phyloP scores from a whole-genome alignment of 2,888 invertebrate genomes.

The Cheilosia urbana region DNA sequence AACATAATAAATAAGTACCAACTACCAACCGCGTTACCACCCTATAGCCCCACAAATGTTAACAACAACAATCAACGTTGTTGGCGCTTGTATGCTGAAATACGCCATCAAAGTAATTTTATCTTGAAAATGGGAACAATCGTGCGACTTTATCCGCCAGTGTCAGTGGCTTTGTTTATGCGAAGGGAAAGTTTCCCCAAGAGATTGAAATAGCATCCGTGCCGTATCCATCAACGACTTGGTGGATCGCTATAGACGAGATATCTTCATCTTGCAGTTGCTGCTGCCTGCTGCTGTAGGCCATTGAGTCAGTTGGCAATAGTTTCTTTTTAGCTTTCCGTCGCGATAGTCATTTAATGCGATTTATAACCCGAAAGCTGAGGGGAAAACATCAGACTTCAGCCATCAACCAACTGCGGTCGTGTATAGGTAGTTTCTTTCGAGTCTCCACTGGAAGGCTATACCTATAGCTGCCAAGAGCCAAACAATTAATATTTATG shows the following conservation, averaged over 20 bases:
- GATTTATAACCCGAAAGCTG: conserved; percentile 25
- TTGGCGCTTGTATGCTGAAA: background rate
- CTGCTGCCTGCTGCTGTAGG: conserved; percentile 38
- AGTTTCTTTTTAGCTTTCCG: conserved; percentile 30
- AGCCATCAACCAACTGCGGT: background rate
- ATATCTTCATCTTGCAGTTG: conserved; percentile 24
- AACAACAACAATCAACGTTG: conserved; percentile 20
- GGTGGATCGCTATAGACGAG: conserved; percentile 3
- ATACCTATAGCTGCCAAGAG: background rate
- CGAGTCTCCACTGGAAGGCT: conserved; percentile 12
- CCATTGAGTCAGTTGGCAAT: conserved; percentile 56
- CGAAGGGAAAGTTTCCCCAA: conserved; percentile 58
- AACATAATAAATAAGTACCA: background rate
- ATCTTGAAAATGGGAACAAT: conserved; percentile 55
- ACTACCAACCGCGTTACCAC: background rate
- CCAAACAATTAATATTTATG: conserved; percentile 9
- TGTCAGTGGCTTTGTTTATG: conserved; percentile 26
- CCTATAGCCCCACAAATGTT: background rate
- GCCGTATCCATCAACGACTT: conserved; percentile 5
- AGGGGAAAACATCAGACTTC: conserved; percentile 1
- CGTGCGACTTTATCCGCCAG: conserved; percentile 41
- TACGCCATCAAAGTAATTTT: background rate
- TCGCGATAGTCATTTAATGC: conserved; percentile 11
- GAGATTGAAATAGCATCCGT: conserved; percentile 41
- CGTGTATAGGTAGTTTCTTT: background rate